Percentiles rank a stretch among this genome's conserved stretches.
Evolutionary conservation across 2,113 vertebrate species (phyloP).

Genomic region (Dascyllus trimaculatus): DNA sequence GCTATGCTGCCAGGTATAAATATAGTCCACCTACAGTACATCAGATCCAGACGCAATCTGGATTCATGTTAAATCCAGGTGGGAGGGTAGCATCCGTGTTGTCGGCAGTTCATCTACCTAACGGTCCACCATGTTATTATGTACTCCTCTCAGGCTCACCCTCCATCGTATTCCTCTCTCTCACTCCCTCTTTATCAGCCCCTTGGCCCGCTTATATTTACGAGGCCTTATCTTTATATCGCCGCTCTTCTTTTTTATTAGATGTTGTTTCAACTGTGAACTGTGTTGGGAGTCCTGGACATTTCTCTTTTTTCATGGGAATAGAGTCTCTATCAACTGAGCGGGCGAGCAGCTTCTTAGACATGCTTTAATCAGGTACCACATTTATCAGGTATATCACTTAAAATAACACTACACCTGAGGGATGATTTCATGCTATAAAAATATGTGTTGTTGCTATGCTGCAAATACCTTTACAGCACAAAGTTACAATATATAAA

Average conservation of each 20-base stretch:
- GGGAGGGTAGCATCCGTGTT: conserved; percentile 12
- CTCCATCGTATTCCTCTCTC: background rate
- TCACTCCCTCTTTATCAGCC: conserved; percentile 21
- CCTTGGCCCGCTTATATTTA: conserved; percentile 83
- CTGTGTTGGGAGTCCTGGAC: conserved; percentile 81
- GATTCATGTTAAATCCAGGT: background rate
- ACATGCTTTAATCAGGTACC: background rate
- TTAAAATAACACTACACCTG: background rate
- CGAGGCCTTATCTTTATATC: conserved; percentile 86
- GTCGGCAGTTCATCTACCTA: background rate
- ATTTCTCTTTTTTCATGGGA: conserved; percentile 84
- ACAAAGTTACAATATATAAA: no score
- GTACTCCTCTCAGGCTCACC: background rate
- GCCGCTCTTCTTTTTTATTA: conserved; percentile 82
- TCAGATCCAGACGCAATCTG: conserved; percentile 47
- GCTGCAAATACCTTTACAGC: background rate
- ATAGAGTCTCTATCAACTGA: conserved; percentile 85
- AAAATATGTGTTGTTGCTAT: background rate
- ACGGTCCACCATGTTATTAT: background rate
- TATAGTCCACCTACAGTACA: conserved; percentile 18
- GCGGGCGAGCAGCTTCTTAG: conserved; percentile 11
- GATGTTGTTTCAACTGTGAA: conserved; percentile 80
- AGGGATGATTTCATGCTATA: background rate
- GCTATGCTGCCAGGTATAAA: conserved; percentile 27
- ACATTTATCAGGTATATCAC: background rate